phyloP scores from a whole-genome alignment of 2,113 vertebrate genomes.

The Mystacornis crossleyi region DNA sequence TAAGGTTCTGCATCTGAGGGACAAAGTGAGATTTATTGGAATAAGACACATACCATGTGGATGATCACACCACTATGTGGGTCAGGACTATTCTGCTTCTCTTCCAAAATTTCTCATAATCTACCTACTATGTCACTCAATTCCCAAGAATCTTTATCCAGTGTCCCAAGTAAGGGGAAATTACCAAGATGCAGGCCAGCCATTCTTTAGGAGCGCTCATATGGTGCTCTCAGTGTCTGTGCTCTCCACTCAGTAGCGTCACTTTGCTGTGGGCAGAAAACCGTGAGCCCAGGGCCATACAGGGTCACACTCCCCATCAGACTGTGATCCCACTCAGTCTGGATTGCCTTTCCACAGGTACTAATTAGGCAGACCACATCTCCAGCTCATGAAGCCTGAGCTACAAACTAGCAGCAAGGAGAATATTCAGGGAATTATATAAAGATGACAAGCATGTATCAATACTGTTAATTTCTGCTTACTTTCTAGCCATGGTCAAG shows the following conservation, averaged over 20 bases:
- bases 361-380: not conserved
- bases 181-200: not conserved
- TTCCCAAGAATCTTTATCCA: not conserved
- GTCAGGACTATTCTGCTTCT: not conserved
- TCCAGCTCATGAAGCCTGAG: not conserved
- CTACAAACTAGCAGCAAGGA: not conserved
- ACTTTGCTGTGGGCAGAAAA: not conserved
- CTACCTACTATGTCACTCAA: not conserved
- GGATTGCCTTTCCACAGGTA: not conserved
- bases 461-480: not conserved
- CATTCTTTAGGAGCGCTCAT: accelerated
- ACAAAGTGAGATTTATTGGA: not conserved
- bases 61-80: not conserved
- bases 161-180: not conserved
- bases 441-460: not conserved
- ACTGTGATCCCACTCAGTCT: not conserved
- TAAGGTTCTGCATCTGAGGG: not conserved
- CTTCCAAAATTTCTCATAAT: not conserved
- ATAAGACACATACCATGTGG: not conserved
- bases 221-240: accelerated
- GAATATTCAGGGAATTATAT: not conserved
- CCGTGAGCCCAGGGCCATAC: accelerated
- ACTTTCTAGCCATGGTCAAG: not conserved
- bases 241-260: accelerated
- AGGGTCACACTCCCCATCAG: not conserved